These are phyloP conservation scores for Hipparchia semele DNA, from an alignment of 2,888 invertebrate genomes.

Conservation along the genomic window DNA sequence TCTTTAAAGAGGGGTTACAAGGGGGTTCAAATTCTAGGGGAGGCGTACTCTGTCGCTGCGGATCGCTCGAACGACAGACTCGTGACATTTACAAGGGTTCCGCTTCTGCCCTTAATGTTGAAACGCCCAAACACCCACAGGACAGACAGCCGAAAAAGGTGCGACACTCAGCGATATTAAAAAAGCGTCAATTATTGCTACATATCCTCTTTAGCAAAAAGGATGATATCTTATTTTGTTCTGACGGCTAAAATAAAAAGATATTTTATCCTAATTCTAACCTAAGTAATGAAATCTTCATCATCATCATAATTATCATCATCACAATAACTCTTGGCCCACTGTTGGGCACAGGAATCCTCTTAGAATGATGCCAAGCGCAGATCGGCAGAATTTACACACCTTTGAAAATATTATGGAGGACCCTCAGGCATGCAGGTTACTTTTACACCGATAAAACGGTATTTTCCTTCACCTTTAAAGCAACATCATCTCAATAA, in stretches of 20 bases:
- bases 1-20: slow-evolving; percentile 7
- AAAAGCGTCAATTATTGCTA: slow-evolving; percentile 12
- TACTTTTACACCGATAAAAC: too few relatives aligned
- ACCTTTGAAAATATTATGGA: too few relatives aligned
- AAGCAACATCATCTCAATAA: too few relatives aligned
- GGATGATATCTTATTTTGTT: not conserved
- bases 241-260: not conserved
- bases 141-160: slow-evolving; percentile 16
- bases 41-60: slow-evolving; percentile 19
- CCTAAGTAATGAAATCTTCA: too few relatives aligned
- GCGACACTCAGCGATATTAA: slow-evolving; percentile 15
- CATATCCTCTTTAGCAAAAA: slow-evolving; percentile 11
- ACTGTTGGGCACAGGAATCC: too few relatives aligned
- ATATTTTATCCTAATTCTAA: too few relatives aligned
- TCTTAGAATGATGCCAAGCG: too few relatives aligned
- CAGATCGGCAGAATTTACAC: too few relatives aligned
- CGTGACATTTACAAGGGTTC: slow-evolving; percentile 43
- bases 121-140: slow-evolving; percentile 32
- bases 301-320: too few relatives aligned
- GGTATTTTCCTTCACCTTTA: too few relatives aligned
- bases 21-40: slow-evolving; percentile 28
- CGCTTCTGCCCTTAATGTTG: slow-evolving; percentile 36
- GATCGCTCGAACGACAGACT: slow-evolving; percentile 32
- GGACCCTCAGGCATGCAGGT: too few relatives aligned
- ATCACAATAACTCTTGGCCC: too few relatives aligned